Evolutionary conservation across 2,797 vertebrate species (phyloP).

Genomic region (Arrhamphus sclerolepis): DNA sequence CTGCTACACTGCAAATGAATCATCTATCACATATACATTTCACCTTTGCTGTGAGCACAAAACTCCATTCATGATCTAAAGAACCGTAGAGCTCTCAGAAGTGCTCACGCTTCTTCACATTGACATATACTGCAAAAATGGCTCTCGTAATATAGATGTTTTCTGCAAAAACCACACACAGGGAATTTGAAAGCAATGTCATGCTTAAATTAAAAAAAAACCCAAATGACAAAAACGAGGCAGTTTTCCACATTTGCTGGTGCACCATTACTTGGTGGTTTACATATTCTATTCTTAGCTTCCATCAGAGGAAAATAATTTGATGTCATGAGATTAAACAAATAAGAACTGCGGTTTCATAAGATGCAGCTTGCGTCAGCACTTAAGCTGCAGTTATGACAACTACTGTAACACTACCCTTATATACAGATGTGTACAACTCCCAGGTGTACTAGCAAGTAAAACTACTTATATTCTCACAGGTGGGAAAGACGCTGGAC

Average conservation of each 20-base stretch:
- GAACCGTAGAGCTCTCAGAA: slow-evolving; percentile 21
- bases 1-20: slow-evolving; percentile 54
- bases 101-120: slow-evolving; percentile 2
- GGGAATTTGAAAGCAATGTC: not conserved
- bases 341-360: slow-evolving; percentile 17
- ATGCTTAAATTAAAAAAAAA: not conserved
- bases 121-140: no score
- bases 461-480: slow-evolving; percentile 18
- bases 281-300: slow-evolving; percentile 18
- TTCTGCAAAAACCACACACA: not conserved
- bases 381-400: slow-evolving; percentile 39
- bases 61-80: slow-evolving; percentile 34
- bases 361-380: slow-evolving; percentile 24
- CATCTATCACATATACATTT: slow-evolving; percentile 56
- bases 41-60: slow-evolving; percentile 34
- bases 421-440: not conserved
- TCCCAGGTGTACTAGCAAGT: not conserved
- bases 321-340: slow-evolving; percentile 45
- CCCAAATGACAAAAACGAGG: not conserved
- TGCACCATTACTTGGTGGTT: slow-evolving; percentile 24
- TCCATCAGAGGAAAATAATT: slow-evolving; percentile 14
- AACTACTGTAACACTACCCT: slow-evolving; percentile 2
- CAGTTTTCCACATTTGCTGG: slow-evolving; percentile 21
- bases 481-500: not conserved
- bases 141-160: not conserved